A percentile compares a stretch with the other conserved stretches of the same genome.
phyloP scores from a whole-genome alignment of 2,888 invertebrate species.

The Hypomecis atomaria region DNA sequence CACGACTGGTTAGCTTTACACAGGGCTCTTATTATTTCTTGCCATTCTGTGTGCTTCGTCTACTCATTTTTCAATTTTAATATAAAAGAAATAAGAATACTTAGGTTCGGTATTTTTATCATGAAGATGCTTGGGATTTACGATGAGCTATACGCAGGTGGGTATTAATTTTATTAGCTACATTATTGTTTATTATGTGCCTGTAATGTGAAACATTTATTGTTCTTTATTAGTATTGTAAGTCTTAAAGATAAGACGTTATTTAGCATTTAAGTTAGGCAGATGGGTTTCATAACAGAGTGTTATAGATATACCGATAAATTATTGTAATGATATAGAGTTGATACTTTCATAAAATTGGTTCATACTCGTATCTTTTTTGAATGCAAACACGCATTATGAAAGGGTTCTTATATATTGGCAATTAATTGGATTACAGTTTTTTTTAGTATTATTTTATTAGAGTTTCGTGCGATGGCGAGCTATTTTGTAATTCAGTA shows the following conservation, averaged over 20 bases:
- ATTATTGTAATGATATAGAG: neutral
- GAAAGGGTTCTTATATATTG: too few relatives aligned
- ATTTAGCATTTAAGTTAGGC: neutral
- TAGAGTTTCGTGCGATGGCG: too few relatives aligned
- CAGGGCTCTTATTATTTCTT: constrained; percentile 75
- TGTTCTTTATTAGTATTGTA: neutral
- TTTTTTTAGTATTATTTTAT: too few relatives aligned
- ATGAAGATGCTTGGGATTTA: constrained; percentile 18
- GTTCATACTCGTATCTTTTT: too few relatives aligned
- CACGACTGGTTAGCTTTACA: constrained; percentile 77
- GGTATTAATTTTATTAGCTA: constrained; percentile 14
- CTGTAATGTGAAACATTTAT: constrained; percentile 2
- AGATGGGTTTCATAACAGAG: neutral
- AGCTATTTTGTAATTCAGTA: too few relatives aligned
- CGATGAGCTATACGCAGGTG: constrained; percentile 20
- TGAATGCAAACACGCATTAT: too few relatives aligned
- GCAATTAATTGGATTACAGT: too few relatives aligned
- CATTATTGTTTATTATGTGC: neutral
- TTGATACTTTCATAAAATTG: too few relatives aligned
- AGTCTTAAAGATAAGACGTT: neutral
- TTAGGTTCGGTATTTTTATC: constrained; percentile 31
- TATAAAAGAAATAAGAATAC: constrained; percentile 45
- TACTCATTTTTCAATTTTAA: constrained; percentile 60
- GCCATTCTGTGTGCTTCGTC: constrained; percentile 49
- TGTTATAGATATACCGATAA: neutral